A percentile compares a stretch with the other conserved stretches of the same genome.
Conservation (phyloP, 2,113 vertebrate species). For the Pogonocichla stellata region DNA sequence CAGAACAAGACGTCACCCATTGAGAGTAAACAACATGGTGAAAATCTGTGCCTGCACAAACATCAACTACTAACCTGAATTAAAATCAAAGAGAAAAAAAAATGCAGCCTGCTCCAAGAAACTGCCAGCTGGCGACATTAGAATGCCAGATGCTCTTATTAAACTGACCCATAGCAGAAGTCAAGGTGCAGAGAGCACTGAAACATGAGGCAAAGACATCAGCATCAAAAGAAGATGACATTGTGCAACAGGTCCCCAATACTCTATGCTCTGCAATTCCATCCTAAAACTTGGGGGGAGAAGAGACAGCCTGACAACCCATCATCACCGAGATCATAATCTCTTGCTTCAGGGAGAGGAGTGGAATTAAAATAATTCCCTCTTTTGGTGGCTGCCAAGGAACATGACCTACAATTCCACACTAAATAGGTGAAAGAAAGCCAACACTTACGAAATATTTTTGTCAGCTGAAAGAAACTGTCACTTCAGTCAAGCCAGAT, state of each 20-base stretch:
- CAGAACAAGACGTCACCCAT: background rate
- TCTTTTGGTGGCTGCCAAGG: background rate
- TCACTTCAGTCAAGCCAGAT: background rate
- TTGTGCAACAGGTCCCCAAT: background rate
- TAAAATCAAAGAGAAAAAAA: background rate
- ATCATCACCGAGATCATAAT: background rate
- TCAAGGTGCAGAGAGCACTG: background rate
- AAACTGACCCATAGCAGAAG: background rate
- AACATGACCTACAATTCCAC: background rate
- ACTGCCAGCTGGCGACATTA: background rate
- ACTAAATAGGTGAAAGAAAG: background rate
- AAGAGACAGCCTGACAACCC: background rate
- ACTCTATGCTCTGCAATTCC: background rate
- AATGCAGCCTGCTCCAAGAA: background rate
- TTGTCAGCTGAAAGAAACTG: constrained; percentile 6
- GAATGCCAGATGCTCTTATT: background rate
- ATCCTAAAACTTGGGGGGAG: background rate
- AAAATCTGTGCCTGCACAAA: background rate
- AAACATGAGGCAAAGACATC: fast-evolving
- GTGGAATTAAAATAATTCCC: background rate
- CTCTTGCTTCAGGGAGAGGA: background rate
- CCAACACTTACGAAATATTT: background rate
- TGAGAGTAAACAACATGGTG: background rate
- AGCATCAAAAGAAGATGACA: background rate
- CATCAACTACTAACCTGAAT: background rate